These are phyloP conservation scores for Drosophila ambigua DNA, from an alignment of 1,140 invertebrate genomes.

Conservation along the genomic window DNA sequence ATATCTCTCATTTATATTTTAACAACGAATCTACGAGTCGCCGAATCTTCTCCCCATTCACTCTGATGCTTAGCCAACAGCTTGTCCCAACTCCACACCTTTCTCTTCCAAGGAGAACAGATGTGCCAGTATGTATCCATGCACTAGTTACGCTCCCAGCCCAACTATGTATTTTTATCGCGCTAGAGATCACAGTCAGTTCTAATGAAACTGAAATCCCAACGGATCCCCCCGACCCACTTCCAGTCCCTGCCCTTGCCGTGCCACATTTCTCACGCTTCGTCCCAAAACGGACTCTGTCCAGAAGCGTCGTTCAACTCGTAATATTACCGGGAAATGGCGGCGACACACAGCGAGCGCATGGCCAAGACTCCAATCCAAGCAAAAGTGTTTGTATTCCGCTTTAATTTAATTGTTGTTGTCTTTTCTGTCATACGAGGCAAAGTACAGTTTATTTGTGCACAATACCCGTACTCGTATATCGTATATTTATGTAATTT, in stretches of 20 bases:
- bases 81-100: too few species aligned
- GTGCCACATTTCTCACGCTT: constrained; percentile 38
- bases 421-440: constrained; percentile 8
- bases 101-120: too few species aligned
- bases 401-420: constrained; percentile 9
- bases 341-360: constrained; percentile 22
- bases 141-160: too few species aligned
- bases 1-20: too few species aligned
- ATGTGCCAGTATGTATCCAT: too few species aligned
- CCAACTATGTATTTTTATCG: constrained; percentile 11
- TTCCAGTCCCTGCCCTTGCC: background rate
- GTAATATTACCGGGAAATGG: constrained; percentile 24
- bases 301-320: constrained; percentile 6
- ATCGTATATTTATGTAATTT: constrained; percentile 44
- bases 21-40: too few species aligned
- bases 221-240: constrained; percentile 20
- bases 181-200: constrained; percentile 3
- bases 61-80: too few species aligned
- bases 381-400: constrained; percentile 16
- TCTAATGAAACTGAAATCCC: constrained; percentile 26
- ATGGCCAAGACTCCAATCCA: constrained; percentile 18
- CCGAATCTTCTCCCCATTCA: too few species aligned
- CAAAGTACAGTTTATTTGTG: constrained; percentile 27
- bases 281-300: constrained; percentile 22
- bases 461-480: too few species aligned